Conservation (phyloP, 2,888 invertebrate species). For the Dastarcus helophoroides region DNA sequence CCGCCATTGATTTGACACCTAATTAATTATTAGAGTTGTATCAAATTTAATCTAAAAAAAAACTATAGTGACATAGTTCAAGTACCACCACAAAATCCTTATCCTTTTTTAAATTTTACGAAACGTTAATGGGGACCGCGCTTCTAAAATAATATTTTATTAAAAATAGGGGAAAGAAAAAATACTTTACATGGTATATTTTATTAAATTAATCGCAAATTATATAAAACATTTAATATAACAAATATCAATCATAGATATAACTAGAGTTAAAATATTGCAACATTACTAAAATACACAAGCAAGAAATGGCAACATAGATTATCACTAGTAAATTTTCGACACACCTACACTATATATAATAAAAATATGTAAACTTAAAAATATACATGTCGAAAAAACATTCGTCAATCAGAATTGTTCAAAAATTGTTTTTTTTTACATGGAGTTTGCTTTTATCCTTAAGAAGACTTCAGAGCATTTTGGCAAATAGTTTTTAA, state of each 20-base stretch:
- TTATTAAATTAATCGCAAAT: constrained; percentile 17
- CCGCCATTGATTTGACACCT: too few relatives aligned
- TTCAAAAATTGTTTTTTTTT: background rate
- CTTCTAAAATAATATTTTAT: too few relatives aligned
- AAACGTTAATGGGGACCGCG: too few relatives aligned
- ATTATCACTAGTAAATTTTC: constrained; percentile 21
- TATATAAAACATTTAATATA: constrained; percentile 27
- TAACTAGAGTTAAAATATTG: constrained; percentile 21
- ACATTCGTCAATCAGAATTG: constrained; percentile 1
- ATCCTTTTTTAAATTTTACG: too few relatives aligned
- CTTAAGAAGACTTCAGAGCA: too few relatives aligned
- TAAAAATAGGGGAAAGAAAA: constrained; percentile 2
- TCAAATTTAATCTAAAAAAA: too few relatives aligned
- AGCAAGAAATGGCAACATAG: constrained; percentile 29
- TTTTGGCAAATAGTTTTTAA: too few relatives aligned
- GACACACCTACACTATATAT: constrained; percentile 15
- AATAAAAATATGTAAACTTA: too few relatives aligned
- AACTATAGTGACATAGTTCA: too few relatives aligned
- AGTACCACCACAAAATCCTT: too few relatives aligned
- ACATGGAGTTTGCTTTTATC: too few relatives aligned
- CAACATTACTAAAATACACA: constrained; percentile 20
- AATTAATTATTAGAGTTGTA: too few relatives aligned
- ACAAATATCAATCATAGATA: constrained; percentile 20
- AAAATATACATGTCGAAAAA: constrained; percentile 4
- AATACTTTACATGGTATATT: constrained; percentile 9